Conservation (phyloP, 1,140 invertebrate genomes). For the Macrosteles quadrilineatus region DNA sequence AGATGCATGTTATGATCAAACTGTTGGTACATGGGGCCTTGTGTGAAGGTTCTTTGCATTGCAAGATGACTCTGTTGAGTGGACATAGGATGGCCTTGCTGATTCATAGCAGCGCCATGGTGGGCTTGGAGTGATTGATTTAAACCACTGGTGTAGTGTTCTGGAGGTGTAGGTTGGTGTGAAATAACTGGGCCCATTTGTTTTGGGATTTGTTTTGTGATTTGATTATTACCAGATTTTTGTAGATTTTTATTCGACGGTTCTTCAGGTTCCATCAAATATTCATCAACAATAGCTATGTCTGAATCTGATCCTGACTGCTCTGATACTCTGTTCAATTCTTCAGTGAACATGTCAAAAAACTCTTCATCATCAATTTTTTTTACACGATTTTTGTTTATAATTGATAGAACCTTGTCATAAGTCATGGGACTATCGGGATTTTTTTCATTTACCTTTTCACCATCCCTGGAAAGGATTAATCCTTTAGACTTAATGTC, state of each 20-base stretch:
- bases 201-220: background rate
- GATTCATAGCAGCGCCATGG: background rate
- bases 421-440: constrained; percentile 2
- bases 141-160: background rate
- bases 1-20: background rate
- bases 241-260: background rate
- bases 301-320: background rate
- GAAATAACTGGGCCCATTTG: background rate
- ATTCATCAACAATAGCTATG: constrained; percentile 10
- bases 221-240: background rate
- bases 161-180: background rate
- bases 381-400: constrained; percentile 4
- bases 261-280: background rate
- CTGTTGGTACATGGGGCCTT: background rate
- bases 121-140: background rate
- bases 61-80: background rate
- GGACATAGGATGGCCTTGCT: background rate
- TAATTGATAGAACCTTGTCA: constrained; percentile 3
- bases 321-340: constrained; percentile 11
- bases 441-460: too few relatives aligned
- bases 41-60: background rate
- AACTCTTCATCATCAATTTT: constrained; percentile 24
- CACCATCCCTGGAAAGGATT: too few relatives aligned
- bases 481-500: too few relatives aligned
- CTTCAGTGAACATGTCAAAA: constrained; percentile 20